Evolutionary conservation across 1,140 invertebrate genomes (phyloP).

Genomic region (Delia radicum): DNA sequence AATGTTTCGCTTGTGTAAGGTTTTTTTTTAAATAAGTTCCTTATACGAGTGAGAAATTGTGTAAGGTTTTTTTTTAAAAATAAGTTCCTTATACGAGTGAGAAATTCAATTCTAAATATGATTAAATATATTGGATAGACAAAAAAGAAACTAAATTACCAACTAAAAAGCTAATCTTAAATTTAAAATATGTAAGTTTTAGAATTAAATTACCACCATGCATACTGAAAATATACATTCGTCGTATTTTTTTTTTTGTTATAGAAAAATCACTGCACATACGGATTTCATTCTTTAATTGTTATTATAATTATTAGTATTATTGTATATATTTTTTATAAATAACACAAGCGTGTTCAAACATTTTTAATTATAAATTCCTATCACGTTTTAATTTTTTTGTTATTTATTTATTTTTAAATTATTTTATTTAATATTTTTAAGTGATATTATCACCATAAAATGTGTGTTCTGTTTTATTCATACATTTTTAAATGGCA

Average conservation of each 20-base stretch:
- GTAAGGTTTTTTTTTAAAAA: no score
- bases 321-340: background rate
- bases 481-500: no score
- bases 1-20: no score
- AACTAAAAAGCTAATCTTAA: no score
- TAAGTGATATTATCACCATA: background rate
- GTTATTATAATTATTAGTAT: background rate
- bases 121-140: no score
- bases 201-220: background rate
- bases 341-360: background rate
- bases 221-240: background rate
- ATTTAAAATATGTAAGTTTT: no score
- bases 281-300: background rate
- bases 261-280: background rate
- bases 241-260: background rate
- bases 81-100: no score
- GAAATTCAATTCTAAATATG: no score
- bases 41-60: no score
- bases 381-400: constrained; percentile 8
- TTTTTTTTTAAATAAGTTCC: no score
- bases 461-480: background rate
- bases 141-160: no score
- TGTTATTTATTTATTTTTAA: background rate
- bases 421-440: background rate
- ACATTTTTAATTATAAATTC: background rate